A percentile compares a stretch with the other conserved stretches of the same genome.
phyloP scores from a whole-genome alignment of 2,113 vertebrate species.

The Bostrychus sinensis region DNA sequence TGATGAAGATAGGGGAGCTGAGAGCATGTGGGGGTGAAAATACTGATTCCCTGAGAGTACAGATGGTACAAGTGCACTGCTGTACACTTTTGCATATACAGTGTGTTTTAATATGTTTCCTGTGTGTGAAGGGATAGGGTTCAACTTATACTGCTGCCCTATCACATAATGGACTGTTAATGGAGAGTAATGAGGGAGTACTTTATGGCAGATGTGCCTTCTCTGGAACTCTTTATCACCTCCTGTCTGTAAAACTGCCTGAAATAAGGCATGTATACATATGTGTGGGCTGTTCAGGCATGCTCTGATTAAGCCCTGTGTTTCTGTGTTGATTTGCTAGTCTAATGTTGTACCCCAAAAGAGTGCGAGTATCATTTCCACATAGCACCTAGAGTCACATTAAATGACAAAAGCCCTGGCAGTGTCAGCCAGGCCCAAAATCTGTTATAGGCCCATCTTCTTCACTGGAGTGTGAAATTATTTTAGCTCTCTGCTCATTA shows the following conservation, averaged over 20 bases:
- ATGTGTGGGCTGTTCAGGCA: not conserved
- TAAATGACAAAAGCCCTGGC: constrained; percentile 66
- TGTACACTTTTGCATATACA: not conserved
- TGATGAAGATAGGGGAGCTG: constrained; percentile 54
- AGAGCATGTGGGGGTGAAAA: constrained; percentile 42
- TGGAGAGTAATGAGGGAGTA: constrained; percentile 72
- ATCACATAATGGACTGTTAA: constrained; percentile 61
- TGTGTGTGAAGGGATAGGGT: constrained; percentile 24
- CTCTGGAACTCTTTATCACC: constrained; percentile 44
- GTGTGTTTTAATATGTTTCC: not conserved
- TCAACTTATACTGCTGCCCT: constrained; percentile 44
- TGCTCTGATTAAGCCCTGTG: constrained; percentile 24
- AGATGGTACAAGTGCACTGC: constrained; percentile 4
- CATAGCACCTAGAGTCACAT: constrained; percentile 61
- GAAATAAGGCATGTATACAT: constrained; percentile 35
- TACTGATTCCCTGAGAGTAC: constrained; percentile 5
- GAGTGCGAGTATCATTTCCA: constrained; percentile 59
- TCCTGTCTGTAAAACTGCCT: constrained; percentile 55
- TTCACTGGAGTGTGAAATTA: constrained; percentile 79
- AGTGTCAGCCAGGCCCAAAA: constrained; percentile 66
- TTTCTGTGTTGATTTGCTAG: constrained; percentile 29
- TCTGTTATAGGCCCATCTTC: constrained; percentile 71
- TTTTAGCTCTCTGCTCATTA: constrained; percentile 80
- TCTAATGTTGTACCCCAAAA: constrained; percentile 38
- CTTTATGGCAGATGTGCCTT: constrained; percentile 66